Base-by-base conservation (phyloP, 2,797 vertebrate genomes). In the Luscinia luscinia region DNA sequence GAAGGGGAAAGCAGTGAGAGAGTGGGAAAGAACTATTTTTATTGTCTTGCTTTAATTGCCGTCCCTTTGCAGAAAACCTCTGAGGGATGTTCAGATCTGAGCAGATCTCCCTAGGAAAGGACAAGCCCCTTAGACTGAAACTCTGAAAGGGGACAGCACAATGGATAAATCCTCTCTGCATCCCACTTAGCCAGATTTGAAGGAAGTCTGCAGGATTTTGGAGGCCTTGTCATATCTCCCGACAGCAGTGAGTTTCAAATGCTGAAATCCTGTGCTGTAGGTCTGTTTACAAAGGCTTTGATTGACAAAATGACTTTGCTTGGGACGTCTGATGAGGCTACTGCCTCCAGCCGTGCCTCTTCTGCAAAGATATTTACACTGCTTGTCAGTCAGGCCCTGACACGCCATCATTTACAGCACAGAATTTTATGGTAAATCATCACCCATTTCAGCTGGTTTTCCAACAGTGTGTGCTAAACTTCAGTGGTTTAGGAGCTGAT, bases 271-370 rank as follows among this genome's bases (percentile, higher is more conserved):
- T 93, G 46, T 34, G 75, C 45, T 75, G 41, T 45, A 67, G 55
- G 18, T 70, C 69, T 72, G 58, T 77, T 84, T 87, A 51, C 55
- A 54, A 62, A 38, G 54, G 46, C 68, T 96, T 87, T 95, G 89
- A 89, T 12, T 94, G 91, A 87, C 76, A 87, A 90, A 91, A 85
- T 80, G 66, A 36, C 72, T 94, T 92, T 79, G 16, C 69, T 67
- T 70, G 49, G 73, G 68, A 43, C 0, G 17, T n/a, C 58, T 93
- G 84, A 74, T 80, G 75, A 92, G 64, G 64, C 68, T 80, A n/a
- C 54, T 46, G 93, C 82, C 79, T 93, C 68, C 72, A 77, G 76
- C 36, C 3, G 12, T 95, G 87, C 48, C 38, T 82, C 61, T 87
- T 32, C 69, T 81, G 72, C 30, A 77, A n/a, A 85, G 89, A 80